These are phyloP conservation scores for Platycercus adscitus DNA, from an alignment of 2,113 vertebrate species.

Conservation along the genomic window DNA sequence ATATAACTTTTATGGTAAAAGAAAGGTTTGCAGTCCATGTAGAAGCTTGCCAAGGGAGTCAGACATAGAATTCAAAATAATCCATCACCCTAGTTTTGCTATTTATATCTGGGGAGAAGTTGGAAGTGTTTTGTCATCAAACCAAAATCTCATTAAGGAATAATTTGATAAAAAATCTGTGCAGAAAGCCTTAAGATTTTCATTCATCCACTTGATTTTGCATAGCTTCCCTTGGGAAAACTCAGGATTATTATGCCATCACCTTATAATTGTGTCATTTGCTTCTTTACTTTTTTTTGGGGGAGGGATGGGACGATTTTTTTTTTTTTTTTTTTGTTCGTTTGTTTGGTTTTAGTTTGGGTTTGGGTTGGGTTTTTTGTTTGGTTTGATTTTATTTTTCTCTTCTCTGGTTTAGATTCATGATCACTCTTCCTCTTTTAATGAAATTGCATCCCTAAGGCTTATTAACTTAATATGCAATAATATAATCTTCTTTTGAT, in stretches of 20 bases:
- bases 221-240: background rate
- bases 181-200: background rate
- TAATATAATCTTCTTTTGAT: conserved; percentile 25
- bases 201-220: background rate
- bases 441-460: background rate
- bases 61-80: background rate
- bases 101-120: background rate
- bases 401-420: background rate
- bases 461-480: conserved; percentile 6
- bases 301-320: no score
- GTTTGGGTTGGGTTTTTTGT: background rate
- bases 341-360: background rate
- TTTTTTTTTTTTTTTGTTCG: background rate
- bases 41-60: background rate
- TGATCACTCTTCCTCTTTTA: background rate
- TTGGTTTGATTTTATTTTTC: background rate
- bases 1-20: background rate
- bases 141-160: background rate
- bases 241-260: background rate
- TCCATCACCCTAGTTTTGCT: background rate
- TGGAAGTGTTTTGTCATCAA: background rate
- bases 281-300: background rate
- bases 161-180: background rate
- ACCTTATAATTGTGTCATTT: background rate
- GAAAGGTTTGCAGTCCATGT: background rate